Base-by-base conservation (phyloP, 53 echinoderm and acorn worm species). In the Astropecten irregularis region DNA sequence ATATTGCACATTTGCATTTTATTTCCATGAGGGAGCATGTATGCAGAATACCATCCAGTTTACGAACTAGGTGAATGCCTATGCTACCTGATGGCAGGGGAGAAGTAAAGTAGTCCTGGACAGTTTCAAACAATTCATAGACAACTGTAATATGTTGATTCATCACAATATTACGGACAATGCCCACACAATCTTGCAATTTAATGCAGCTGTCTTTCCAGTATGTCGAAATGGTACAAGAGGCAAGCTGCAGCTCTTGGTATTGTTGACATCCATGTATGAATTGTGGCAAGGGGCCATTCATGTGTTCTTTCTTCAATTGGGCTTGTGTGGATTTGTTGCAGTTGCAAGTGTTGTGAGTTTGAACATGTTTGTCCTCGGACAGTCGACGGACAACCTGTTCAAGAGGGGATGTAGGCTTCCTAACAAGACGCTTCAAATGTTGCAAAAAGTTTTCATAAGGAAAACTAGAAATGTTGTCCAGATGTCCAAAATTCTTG, bases 401-500 rank as follows among this genome's bases (percentile, higher is more conserved):
- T 36, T 64, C 65, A 33, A 64, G 36, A 33, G 65, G 65, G 33
- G 65, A 64, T 64, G 65, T 64, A 33, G 26, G 65, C 65, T 64
- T 64, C n/a, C 65, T 42, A 42, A 42, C 42, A 42, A 42, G 42
- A 42, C 42, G 42, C 11, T 42, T 42, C 42, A 42, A 42, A 42
- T 73, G 44, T 47, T 22, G 52, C 25, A 73, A 22, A 21, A 49
- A 72, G 21, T 72, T 72, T 49, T 72, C 72, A 72, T 40, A 72
- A 51, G 72, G 50, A 42, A 72, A 42, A 42, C 42, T 42, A 42
- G 42, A 42, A 72, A 73, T 54, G 22, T 51, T 47, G 47, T 73
- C 73, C 42, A 73, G 73, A 52, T 42, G 18, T 32, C 73, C 73
- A 73, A 52, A 73, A 32, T 73, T 49, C 73, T 52, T 21, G 11